phyloP scores from a whole-genome alignment of 2,797 vertebrate species.

The Anguilla pacifica region DNA sequence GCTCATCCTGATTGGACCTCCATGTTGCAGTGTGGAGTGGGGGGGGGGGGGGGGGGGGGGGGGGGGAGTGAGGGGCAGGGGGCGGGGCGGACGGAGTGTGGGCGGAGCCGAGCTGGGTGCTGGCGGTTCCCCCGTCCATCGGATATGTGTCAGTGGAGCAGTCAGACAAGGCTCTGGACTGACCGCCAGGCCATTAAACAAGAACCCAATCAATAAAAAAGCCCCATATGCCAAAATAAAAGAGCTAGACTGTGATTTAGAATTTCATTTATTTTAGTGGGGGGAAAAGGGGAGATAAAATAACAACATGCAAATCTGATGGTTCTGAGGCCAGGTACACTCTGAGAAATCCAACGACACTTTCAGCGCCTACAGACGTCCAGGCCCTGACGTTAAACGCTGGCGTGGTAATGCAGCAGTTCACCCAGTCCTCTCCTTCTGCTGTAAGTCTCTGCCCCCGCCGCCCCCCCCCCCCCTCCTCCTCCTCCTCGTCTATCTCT shows the following conservation, averaged over 20 bases:
- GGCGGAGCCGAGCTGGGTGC: neutral
- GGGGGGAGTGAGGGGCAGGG: neutral
- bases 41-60: constrained; percentile 28
- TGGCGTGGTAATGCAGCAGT: neutral
- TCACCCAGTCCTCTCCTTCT: neutral
- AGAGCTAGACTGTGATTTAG: neutral
- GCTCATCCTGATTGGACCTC: constrained; percentile 36
- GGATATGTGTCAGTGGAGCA: neutral
- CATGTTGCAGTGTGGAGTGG: constrained; percentile 56
- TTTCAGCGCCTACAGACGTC: too few species aligned
- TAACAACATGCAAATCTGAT: neutral
- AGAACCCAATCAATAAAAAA: neutral
- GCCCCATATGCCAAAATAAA: neutral
- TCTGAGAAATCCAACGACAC: neutral
- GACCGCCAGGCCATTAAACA: neutral
- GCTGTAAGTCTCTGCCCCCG: neutral
- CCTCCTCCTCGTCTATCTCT: neutral
- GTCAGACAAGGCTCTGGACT: neutral
- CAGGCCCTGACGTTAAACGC: neutral
- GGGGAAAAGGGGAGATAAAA: neutral
- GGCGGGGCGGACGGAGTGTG: neutral
- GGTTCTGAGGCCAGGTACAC: neutral
- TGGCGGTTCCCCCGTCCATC: neutral
- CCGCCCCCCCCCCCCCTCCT: neutral
- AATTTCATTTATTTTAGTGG: neutral